Evolutionary conservation across 2,888 invertebrate genomes (phyloP).

Genomic region (Lasius platythorax): DNA sequence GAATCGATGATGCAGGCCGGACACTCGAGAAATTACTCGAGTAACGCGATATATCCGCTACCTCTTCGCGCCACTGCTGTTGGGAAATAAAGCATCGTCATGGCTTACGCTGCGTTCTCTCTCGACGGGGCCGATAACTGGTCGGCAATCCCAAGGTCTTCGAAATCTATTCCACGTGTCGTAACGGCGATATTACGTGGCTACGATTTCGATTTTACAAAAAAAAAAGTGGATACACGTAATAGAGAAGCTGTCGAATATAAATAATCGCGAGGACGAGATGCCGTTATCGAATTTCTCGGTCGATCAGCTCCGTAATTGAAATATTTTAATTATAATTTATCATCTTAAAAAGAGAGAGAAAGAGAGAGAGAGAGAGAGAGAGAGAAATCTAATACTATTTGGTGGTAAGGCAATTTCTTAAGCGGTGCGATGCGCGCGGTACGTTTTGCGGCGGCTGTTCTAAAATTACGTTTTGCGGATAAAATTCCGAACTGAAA

Average conservation of each 20-base stretch:
- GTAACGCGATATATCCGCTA: constrained; percentile 70
- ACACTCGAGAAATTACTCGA: constrained; percentile 65
- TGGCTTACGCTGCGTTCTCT: constrained; percentile 33
- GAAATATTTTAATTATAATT: constrained; percentile 41
- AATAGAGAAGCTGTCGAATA: constrained; percentile 15
- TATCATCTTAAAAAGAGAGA: neutral
- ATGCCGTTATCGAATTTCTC: constrained; percentile 50
- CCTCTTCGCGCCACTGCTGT: constrained; percentile 24
- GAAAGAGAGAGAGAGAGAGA: neutral
- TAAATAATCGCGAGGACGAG: constrained; percentile 11
- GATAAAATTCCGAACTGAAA: constrained; percentile 35
- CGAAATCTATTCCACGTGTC: constrained; percentile 25
- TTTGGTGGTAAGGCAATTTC: constrained; percentile 19
- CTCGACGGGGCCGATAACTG: constrained; percentile 18
- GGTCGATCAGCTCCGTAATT: constrained; percentile 39
- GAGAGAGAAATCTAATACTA: constrained; percentile 17
- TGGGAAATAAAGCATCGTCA: constrained; percentile 54
- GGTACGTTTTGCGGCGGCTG: constrained; percentile 27
- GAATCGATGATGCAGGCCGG: constrained; percentile 38
- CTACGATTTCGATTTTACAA: constrained; percentile 9
- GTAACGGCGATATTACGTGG: constrained; percentile 10
- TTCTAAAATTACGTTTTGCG: constrained; percentile 28
- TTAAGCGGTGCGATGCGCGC: neutral
- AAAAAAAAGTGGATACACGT: neutral
- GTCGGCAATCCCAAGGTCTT: neutral